Conservation (phyloP, 2,113 vertebrate genomes). For the Anolis sagrei region DNA sequence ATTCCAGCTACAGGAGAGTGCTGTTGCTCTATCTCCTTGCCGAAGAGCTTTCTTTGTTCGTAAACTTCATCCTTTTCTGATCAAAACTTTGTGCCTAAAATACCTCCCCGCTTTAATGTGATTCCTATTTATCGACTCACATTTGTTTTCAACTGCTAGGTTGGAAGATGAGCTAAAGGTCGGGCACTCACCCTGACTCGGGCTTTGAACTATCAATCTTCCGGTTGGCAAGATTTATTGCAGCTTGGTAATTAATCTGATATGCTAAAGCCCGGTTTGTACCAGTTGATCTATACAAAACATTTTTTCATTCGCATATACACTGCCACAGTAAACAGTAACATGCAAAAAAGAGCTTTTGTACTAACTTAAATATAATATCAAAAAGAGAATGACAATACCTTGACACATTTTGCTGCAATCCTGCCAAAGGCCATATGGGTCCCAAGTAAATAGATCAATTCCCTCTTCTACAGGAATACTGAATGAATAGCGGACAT, state of each 20-base stretch:
- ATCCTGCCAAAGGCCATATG: conserved; percentile 89
- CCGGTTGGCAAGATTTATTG: no score
- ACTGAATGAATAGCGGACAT: conserved; percentile 93
- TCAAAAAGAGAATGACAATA: conserved; percentile 63
- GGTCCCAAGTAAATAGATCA: conserved; percentile 90
- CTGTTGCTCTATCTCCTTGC: no score
- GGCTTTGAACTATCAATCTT: no score
- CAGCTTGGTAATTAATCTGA: neutral
- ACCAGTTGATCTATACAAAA: neutral
- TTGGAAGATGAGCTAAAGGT: no score
- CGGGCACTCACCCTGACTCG: no score
- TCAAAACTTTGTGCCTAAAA: no score
- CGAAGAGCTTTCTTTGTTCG: no score
- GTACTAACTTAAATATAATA: neutral
- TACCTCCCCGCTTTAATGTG: no score
- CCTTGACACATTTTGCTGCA: conserved; percentile 94
- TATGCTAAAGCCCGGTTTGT: neutral
- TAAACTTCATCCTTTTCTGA: no score
- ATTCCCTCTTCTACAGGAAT: conserved; percentile 87
- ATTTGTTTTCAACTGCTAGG: no score
- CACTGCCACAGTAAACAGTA: neutral
- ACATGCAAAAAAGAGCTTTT: neutral
- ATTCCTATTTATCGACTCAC: no score
- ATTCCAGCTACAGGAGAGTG: no score
- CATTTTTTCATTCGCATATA: neutral